phyloP scores from a whole-genome alignment of 2,113 vertebrate genomes.

The Pachyramphus minor region DNA sequence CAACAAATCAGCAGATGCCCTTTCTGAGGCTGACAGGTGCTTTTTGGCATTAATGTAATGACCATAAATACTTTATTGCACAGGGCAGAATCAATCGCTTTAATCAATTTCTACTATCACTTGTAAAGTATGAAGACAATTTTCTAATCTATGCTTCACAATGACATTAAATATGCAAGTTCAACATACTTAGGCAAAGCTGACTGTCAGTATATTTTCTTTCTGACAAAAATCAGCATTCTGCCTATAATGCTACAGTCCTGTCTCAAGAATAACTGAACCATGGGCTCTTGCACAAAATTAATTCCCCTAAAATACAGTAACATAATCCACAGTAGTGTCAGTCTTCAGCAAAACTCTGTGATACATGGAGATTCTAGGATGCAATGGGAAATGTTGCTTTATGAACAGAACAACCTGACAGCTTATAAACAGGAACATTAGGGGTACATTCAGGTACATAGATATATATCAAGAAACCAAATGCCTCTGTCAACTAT shows the following conservation, averaged over 20 bases:
- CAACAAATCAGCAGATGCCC: constrained; percentile 41
- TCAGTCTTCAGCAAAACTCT: neutral
- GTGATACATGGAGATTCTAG: neutral
- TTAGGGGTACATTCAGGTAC: neutral
- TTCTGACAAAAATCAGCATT: neutral
- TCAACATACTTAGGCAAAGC: neutral
- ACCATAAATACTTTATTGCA: constrained; percentile 14
- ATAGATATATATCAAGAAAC: neutral
- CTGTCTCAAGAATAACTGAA: neutral
- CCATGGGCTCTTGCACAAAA: neutral
- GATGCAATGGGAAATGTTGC: neutral
- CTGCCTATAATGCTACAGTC: neutral
- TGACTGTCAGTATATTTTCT: neutral
- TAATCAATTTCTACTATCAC: constrained; percentile 40
- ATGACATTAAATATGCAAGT: neutral
- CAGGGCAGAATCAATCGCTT: constrained; percentile 19
- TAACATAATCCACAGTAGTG: neutral
- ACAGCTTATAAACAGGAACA: neutral
- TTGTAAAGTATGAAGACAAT: neutral
- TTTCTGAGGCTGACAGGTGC: constrained; percentile 36
- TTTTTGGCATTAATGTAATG: constrained; percentile 38
- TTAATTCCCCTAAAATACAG: neutral
- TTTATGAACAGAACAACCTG: neutral
- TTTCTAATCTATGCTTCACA: constrained; percentile 13
- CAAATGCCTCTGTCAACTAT: neutral